Base-by-base conservation (phyloP, 2,888 invertebrate genomes). In the Dione juno region DNA sequence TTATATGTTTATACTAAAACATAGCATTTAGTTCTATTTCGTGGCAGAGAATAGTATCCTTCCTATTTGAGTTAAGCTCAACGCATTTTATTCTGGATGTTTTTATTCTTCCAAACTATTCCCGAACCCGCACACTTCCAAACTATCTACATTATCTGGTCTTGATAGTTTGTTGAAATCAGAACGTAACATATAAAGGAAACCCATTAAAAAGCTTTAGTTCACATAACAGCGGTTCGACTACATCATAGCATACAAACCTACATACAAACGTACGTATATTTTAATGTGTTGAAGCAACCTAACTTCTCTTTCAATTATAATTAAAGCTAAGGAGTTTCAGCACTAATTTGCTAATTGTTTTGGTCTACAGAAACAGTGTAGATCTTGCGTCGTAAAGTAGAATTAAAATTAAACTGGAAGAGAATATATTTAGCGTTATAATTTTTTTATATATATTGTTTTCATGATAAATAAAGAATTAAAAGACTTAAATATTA, bases 281-380 rank as follows among this genome's bases (percentile, higher is more conserved):
- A 16, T 57, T 57, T 57, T 57, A 57, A 57, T 57, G 57, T 40
- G 57, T 57, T 19, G 37, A 40, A 57, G 57, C 57, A 57, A 57
- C 37, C 57, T 40, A 40, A 57, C 57, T 57, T 57, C 57, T 57
- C 57, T 57, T 57, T 57, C 57, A 57, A 57, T 57, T 57, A 57
- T 57, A 57, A 57, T 57, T 57, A 57, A 57, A 57, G 57, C 57
- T 57, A 40, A 57, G 57, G 57, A 57, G 57, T 57, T 57, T 57
- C 57, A 57, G 16, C 57, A 57, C 57, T 57, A 57, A 57, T 57
- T 57, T 57, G 37, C 57, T 57, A 57, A 57, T 57, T 57, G 57
- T 57, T 57, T 37, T 57, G 57, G 37, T 57, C 57, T 57, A 57
- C 57, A 57, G 37, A 37, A 57, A 57, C 57, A 57, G 57, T 40